Evolutionary conservation across 2,113 vertebrate species (phyloP).

Genomic region (Actinemys pallida): DNA sequence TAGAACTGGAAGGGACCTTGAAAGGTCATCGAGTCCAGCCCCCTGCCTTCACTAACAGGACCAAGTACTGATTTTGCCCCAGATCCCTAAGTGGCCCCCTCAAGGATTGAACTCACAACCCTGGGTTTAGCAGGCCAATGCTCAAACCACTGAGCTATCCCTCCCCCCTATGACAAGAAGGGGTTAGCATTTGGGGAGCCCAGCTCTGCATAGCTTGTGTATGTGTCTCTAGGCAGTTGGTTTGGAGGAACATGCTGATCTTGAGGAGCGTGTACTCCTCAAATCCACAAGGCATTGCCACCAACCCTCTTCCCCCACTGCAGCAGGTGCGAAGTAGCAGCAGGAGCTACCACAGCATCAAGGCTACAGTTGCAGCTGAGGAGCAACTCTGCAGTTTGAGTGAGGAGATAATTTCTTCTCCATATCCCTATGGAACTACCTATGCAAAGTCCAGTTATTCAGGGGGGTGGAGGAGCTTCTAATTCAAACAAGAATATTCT

Average conservation of each 20-base stretch:
- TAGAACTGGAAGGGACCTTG: too few species aligned
- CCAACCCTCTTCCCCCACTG: not conserved
- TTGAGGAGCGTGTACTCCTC: not conserved
- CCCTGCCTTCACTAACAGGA: too few species aligned
- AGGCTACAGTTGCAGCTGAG: not conserved
- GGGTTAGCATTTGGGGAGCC: not conserved
- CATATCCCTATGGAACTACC: not conserved
- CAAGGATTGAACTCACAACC: too few species aligned
- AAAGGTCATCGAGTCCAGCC: too few species aligned
- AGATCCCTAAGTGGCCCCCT: too few species aligned
- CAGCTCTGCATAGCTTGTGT: not conserved
- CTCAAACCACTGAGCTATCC: too few species aligned
- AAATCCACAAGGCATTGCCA: not conserved
- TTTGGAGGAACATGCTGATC: not conserved
- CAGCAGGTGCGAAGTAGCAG: not conserved
- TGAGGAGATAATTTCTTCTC: not conserved
- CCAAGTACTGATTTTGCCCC: too few species aligned
- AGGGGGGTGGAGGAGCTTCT: not conserved
- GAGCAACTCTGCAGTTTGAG: not conserved
- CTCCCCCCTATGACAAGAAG: too few species aligned
- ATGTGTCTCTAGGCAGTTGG: not conserved
- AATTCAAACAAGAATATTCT: not conserved
- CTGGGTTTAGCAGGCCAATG: too few species aligned
- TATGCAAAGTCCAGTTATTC: not conserved
- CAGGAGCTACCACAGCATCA: not conserved